Percentiles rank a stretch among this genome's conserved stretches.
Conservation (phyloP, 2,113 vertebrate species). For the Butorides virescens region DNA sequence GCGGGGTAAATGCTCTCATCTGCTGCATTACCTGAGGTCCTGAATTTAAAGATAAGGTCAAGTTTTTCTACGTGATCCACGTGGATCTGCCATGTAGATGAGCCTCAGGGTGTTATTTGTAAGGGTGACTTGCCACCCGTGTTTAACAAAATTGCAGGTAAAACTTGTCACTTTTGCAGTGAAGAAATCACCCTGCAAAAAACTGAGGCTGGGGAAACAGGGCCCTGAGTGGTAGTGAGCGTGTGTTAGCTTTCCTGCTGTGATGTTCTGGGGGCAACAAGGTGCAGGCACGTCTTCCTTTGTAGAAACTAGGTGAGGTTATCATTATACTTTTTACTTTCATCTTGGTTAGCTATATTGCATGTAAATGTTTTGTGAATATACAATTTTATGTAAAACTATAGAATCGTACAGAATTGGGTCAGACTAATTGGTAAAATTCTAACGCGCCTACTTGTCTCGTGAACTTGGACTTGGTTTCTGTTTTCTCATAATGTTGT, state of each 20-base stretch:
- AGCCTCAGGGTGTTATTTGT: background rate
- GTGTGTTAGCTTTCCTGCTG: background rate
- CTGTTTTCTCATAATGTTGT: background rate
- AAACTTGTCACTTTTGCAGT: background rate
- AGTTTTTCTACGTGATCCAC: rapidly evolving
- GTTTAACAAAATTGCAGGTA: background rate
- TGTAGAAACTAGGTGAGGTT: background rate
- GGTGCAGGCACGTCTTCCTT: background rate
- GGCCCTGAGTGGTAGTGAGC: rapidly evolving
- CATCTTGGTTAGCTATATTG: background rate
- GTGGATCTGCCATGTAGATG: background rate
- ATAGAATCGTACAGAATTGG: background rate
- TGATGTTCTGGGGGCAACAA: background rate
- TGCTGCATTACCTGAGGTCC: background rate
- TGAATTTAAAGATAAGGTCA: background rate
- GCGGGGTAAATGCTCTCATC: background rate
- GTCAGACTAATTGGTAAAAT: background rate
- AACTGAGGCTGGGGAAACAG: background rate
- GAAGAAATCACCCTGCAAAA: background rate
- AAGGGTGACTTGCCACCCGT: background rate
- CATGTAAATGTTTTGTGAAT: background rate
- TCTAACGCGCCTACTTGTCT: background rate
- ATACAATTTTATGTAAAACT: background rate
- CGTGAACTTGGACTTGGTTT: background rate
- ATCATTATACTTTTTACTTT: background rate